Conservation (phyloP, 1,140 invertebrate species). For the Charaxes varanes region DNA sequence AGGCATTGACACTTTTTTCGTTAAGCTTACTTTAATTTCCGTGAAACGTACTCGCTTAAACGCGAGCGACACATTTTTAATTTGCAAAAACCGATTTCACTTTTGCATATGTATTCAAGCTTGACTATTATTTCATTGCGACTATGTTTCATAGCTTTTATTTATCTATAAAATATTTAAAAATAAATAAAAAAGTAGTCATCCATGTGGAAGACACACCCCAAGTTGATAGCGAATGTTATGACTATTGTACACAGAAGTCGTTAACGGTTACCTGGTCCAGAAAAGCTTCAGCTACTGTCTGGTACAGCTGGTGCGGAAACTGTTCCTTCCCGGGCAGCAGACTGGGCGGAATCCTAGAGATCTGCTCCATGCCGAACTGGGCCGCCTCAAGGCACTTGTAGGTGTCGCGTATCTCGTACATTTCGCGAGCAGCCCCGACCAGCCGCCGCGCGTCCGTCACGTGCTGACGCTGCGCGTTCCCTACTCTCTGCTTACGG, state of each 20-base stretch:
- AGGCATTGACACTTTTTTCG: no score
- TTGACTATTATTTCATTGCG: no score
- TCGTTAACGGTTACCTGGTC: constrained; percentile 51
- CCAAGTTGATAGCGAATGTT: background rate
- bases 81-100: no score
- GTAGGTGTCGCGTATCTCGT: constrained; percentile 40
- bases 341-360: constrained; percentile 39
- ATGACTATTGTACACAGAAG: no score
- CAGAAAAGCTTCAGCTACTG: constrained; percentile 49
- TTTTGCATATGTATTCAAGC: no score
- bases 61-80: no score
- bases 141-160: no score
- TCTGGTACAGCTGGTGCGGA: constrained; percentile 41
- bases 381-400: constrained; percentile 55
- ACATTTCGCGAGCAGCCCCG: constrained; percentile 26
- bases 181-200: no score
- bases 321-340: constrained; percentile 54
- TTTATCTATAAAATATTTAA: no score
- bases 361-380: constrained; percentile 58
- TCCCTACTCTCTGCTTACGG: constrained; percentile 37
- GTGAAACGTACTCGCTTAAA: no score
- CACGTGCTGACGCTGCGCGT: constrained; percentile 42
- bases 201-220: no score
- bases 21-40: no score
- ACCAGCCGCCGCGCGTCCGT: constrained; percentile 46